phyloP scores from a whole-genome alignment of 2,888 invertebrate genomes.

The Gisinianus flammeolus region DNA sequence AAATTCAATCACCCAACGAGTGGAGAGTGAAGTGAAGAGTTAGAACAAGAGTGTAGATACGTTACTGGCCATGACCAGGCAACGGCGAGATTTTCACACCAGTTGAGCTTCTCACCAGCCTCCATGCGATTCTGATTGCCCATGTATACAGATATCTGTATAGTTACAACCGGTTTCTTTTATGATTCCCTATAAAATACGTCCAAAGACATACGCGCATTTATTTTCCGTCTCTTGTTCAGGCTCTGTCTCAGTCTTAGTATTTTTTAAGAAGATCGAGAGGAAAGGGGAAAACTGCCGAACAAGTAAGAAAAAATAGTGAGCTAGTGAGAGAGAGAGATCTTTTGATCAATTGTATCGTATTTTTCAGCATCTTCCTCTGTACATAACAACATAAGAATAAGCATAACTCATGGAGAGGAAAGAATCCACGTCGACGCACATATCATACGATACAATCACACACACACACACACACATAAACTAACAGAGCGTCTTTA shows the following conservation, averaged over 20 bases:
- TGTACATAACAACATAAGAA: neutral
- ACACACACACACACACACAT: too few relatives aligned
- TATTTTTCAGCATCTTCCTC: neutral
- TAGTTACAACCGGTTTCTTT: too few relatives aligned
- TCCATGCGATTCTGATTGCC: neutral
- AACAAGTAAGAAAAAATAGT: too few relatives aligned
- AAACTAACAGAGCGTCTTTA: neutral
- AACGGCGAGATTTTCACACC: slow-evolving; percentile 31
- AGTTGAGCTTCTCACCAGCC: slow-evolving; percentile 1
- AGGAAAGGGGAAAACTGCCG: too few relatives aligned
- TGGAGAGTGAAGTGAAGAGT: neutral
- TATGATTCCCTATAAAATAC: too few relatives aligned
- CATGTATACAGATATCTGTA: too few relatives aligned
- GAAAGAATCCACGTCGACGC: neutral
- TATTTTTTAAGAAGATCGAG: too few relatives aligned
- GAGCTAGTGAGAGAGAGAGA: neutral
- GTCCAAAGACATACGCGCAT: too few relatives aligned
- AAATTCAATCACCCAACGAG: slow-evolving; percentile 25
- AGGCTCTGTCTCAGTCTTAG: neutral
- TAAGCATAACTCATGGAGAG: too few relatives aligned
- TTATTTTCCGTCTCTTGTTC: neutral
- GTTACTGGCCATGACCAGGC: neutral
- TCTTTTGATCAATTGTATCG: slow-evolving; percentile 2
- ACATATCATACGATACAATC: neutral
- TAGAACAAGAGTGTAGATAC: neutral